These are phyloP conservation scores for Stigmatopora argus DNA, from an alignment of 2,113 vertebrate genomes.

Conservation along the genomic window DNA sequence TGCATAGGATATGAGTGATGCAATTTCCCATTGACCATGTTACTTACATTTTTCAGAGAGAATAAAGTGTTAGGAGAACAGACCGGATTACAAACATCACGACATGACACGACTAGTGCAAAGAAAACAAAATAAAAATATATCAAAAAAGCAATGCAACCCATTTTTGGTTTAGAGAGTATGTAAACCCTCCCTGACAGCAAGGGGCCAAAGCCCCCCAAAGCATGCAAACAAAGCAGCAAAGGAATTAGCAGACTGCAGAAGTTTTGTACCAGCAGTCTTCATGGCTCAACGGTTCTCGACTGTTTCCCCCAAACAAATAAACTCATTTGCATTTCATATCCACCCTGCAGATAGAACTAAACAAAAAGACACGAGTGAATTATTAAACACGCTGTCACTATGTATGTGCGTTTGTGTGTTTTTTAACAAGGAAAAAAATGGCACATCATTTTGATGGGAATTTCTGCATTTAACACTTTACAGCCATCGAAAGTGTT, in stretches of 20 bases:
- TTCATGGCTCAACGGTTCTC: constrained; percentile 47
- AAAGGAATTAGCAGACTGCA: constrained; percentile 39
- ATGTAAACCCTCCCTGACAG: constrained; percentile 20
- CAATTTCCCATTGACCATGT: too few relatives aligned
- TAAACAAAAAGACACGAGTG: constrained; percentile 27
- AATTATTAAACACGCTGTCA: background rate
- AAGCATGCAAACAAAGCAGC: constrained; percentile 28
- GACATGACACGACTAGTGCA: too few relatives aligned
- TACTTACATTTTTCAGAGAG: too few relatives aligned
- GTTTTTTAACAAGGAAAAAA: constrained; percentile 10
- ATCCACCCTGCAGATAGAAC: constrained; percentile 33
- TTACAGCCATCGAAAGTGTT: constrained; percentile 35
- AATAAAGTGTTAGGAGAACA: too few relatives aligned
- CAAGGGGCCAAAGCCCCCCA: constrained; percentile 57
- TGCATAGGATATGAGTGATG: too few relatives aligned
- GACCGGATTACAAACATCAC: too few relatives aligned
- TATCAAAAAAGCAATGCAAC: too few relatives aligned
- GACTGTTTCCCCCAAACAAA: constrained; percentile 40
- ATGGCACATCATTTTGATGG: constrained; percentile 17
- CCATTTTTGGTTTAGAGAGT: too few relatives aligned
- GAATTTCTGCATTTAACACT: constrained; percentile 30
- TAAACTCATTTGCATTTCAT: constrained; percentile 53
- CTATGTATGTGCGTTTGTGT: background rate
- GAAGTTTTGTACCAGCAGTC: constrained; percentile 32
- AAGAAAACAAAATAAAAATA: too few relatives aligned